Conservation (phyloP, 2,888 invertebrate species). For the Brachyopa scutellaris region DNA sequence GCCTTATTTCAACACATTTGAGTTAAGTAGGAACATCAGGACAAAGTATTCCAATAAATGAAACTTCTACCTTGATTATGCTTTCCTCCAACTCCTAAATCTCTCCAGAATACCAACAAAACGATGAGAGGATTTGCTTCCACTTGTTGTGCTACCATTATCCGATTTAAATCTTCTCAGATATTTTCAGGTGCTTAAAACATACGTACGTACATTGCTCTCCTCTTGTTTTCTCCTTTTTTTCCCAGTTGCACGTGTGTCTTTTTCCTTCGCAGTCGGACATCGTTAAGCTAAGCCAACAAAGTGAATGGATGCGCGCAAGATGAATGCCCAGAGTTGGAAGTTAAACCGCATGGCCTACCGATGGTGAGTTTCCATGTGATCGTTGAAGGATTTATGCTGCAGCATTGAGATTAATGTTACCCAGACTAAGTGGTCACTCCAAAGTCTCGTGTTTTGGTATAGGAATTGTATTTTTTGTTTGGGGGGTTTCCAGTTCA, state of each 20-base stretch:
- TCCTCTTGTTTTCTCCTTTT: conserved; percentile 31
- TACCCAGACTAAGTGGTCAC: conserved; percentile 58
- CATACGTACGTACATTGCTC: conserved; percentile 39
- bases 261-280: conserved; percentile 16
- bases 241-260: not conserved
- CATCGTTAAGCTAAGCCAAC: conserved; percentile 36
- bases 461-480: not conserved
- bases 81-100: conserved; percentile 21
- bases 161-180: conserved; percentile 65
- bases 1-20: not conserved
- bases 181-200: conserved; percentile 65
- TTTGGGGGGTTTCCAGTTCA: conserved; percentile 34
- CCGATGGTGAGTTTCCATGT: conserved; percentile 55
- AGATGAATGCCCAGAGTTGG: conserved; percentile 56
- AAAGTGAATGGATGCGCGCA: conserved; percentile 49
- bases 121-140: conserved; percentile 47
- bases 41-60: not conserved
- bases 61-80: too few species aligned
- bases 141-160: conserved; percentile 63
- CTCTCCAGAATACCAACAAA: conserved; percentile 3
- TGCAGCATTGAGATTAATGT: conserved; percentile 51
- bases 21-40: not conserved
- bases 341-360: conserved; percentile 57
- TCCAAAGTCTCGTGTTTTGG: conserved; percentile 27
- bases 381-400: conserved; percentile 68